Conservation (phyloP, 2,113 vertebrate genomes). For the Epinephelus moara region DNA sequence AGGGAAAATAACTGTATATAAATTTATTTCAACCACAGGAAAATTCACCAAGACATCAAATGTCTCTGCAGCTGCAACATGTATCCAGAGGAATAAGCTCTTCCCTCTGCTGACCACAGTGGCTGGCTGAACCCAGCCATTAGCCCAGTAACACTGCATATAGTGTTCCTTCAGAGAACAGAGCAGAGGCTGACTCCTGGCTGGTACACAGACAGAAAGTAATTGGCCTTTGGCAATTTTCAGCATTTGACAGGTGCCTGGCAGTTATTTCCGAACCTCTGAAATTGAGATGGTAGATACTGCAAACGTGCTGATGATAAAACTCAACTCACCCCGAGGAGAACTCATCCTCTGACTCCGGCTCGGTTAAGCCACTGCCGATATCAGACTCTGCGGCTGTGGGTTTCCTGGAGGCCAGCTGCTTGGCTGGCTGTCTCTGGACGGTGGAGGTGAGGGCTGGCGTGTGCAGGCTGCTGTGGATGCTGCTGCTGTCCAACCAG, state of each 20-base stretch:
- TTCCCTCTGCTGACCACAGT: background rate
- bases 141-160: background rate
- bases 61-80: background rate
- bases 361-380: conserved; percentile 38
- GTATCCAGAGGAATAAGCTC: background rate
- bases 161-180: conserved; percentile 6
- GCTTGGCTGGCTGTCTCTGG: conserved; percentile 57
- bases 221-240: background rate
- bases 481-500: conserved; percentile 64
- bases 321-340: conserved; percentile 70
- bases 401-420: background rate
- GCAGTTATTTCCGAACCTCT: background rate
- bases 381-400: conserved; percentile 4
- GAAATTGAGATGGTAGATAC: background rate
- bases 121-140: background rate
- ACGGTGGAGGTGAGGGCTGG: conserved; percentile 85
- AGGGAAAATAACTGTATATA: background rate
- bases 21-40: background rate
- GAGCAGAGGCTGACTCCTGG: background rate
- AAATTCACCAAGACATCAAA: background rate
- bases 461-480: conserved; percentile 57
- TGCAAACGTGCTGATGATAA: background rate
- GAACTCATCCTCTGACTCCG: conserved; percentile 77
- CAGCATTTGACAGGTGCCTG: conserved; percentile 1
- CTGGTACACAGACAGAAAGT: background rate